Conservation (phyloP, 2,113 vertebrate species). For the Peucedramus taeniatus region DNA sequence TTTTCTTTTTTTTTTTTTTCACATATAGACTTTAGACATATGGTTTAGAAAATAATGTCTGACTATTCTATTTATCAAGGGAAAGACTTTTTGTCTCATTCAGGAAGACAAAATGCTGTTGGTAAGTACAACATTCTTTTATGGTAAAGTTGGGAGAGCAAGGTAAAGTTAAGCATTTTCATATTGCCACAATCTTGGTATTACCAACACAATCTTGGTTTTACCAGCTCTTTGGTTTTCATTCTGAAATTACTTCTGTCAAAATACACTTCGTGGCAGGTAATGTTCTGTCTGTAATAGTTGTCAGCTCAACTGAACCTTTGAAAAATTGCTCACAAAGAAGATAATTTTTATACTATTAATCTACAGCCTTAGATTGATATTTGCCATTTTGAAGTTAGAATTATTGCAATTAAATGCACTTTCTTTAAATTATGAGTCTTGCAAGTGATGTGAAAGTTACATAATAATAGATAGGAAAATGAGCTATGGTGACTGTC, state of each 20-base stretch:
- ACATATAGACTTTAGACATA: not conserved
- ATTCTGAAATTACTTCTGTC: not conserved
- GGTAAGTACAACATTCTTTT: slow-evolving; percentile 75
- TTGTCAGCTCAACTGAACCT: not conserved
- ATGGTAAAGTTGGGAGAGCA: not conserved
- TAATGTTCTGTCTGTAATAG: not conserved
- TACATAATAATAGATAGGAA: not conserved
- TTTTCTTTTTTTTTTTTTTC: not conserved
- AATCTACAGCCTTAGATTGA: not conserved
- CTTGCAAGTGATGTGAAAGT: not conserved
- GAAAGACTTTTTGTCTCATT: slow-evolving; percentile 79
- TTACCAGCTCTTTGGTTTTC: not conserved
- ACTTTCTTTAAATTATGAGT: not conserved
- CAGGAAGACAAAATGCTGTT: slow-evolving; percentile 80
- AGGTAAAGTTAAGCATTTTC: not conserved
- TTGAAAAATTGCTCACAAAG: not conserved
- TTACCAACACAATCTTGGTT: not conserved
- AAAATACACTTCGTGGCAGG: not conserved
- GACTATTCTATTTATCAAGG: slow-evolving; percentile 70
- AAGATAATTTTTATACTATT: not conserved
- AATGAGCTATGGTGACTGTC: not conserved
- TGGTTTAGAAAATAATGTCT: slow-evolving; percentile 18
- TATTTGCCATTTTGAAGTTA: not conserved
- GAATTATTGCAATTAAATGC: not conserved
- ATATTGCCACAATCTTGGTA: not conserved